A percentile compares a stretch with the other conserved stretches of the same genome.
phyloP scores from a whole-genome alignment of 2,797 vertebrate genomes.

The Sylvilagus floridanus region DNA sequence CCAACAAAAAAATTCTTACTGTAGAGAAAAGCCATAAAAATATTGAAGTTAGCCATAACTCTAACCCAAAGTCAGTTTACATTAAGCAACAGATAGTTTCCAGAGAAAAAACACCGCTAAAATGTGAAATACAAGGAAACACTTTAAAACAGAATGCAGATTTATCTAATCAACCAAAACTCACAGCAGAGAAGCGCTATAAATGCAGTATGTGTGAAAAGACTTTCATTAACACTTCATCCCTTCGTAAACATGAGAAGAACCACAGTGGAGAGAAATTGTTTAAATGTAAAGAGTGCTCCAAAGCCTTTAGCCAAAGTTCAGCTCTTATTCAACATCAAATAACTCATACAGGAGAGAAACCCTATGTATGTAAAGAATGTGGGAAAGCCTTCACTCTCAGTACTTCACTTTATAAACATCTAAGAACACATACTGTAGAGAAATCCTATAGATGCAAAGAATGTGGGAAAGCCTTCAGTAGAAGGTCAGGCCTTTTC shows the following conservation, averaged over 20 bases:
- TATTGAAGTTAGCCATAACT: slow-evolving; percentile 61
- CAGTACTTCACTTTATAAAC: slow-evolving; percentile 80
- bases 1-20: slow-evolving; percentile 37
- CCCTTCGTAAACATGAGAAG: slow-evolving; percentile 82
- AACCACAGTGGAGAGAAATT: slow-evolving; percentile 82
- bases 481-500: slow-evolving; percentile 78
- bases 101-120: slow-evolving; percentile 55
- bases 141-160: slow-evolving; percentile 60
- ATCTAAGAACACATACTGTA: slow-evolving; percentile 79
- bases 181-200: slow-evolving; percentile 69
- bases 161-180: slow-evolving; percentile 64
- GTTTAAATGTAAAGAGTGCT: slow-evolving; percentile 83
- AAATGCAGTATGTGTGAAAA: slow-evolving; percentile 82
- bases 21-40: slow-evolving; percentile 70
- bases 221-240: slow-evolving; percentile 81
- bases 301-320: slow-evolving; percentile 83
- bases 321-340: slow-evolving; percentile 84
- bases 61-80: slow-evolving; percentile 37
- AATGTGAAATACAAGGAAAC: slow-evolving; percentile 69
- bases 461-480: slow-evolving; percentile 83
- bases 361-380: slow-evolving; percentile 79
- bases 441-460: slow-evolving; percentile 81
- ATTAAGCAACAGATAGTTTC: slow-evolving; percentile 49
- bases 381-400: slow-evolving; percentile 82
- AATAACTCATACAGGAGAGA: slow-evolving; percentile 81